Conservation (phyloP, 2,888 invertebrate genomes). For the Drosophila paranaensis region DNA sequence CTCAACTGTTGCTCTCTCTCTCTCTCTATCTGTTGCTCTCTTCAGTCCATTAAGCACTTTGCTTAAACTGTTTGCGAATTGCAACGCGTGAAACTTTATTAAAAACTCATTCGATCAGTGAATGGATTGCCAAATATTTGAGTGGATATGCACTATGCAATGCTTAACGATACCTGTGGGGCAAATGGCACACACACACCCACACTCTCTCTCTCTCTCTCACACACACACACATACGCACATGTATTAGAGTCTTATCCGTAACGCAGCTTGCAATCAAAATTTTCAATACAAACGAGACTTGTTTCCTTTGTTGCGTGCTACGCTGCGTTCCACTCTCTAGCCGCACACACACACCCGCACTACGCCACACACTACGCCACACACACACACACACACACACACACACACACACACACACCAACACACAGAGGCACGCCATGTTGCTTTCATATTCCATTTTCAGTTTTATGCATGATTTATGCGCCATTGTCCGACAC, state of each 20-base stretch:
- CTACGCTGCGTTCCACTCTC: constrained; percentile 33
- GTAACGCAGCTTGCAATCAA: constrained; percentile 51
- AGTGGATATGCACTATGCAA: constrained; percentile 25
- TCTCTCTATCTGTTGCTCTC: no score
- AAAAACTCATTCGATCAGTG: constrained; percentile 17
- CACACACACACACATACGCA: neutral
- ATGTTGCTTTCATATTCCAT: constrained; percentile 85
- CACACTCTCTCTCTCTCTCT: no score
- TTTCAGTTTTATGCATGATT: constrained; percentile 70
- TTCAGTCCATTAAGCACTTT: constrained; percentile 5
- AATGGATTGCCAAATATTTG: constrained; percentile 32
- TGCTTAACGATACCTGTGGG: constrained; percentile 37
- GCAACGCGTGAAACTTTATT: constrained; percentile 12
- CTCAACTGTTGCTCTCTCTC: neutral
- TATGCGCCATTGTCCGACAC: constrained; percentile 65
- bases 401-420: constrained; percentile 85
- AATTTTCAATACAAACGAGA: constrained; percentile 63
- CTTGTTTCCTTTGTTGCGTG: constrained; percentile 61
- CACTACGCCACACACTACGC: constrained; percentile 82
- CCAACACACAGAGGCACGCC: constrained; percentile 16
- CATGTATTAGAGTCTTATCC: constrained; percentile 37
- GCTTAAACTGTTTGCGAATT: constrained; percentile 10
- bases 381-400: constrained; percentile 85
- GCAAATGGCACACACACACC: neutral
- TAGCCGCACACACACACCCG: constrained; percentile 8